Evolutionary conservation across 2,888 invertebrate genomes (phyloP), one percentile per base, ranked within the genome.

Genomic region (Brachylomia viminalis): DNA sequence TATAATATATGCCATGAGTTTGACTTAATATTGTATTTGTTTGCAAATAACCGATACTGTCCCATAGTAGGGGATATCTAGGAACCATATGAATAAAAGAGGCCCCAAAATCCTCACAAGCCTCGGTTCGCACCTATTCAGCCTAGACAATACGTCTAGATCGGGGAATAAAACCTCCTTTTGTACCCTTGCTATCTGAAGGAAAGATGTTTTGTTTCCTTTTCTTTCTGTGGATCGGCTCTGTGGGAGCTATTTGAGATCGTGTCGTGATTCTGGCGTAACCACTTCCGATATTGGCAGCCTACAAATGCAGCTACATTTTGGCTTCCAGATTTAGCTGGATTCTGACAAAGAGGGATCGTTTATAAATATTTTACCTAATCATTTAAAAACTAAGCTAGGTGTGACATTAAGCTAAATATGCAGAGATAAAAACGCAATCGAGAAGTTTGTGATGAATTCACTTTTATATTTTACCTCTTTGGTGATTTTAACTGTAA

Each of bases 81-180:
- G 80, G 85, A 88, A 54, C 59, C 67, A 74, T 83, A 90, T 91
- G 84, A 91, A 91, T 90, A 91, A 91, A 89, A 83, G 76, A 88
- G 75, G 27, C 69, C 27, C 83, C 42, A 82, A 90, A 91, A 88
- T 85, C 91, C 85, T 79, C 72, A 82, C 52, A 79, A 84, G 79
- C 82, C 78, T 58, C 81, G 72, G 74, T 78, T 85, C 86, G 80
- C 86, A 82, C 87, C 83, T 84, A 82, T 82, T 82, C 87, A 80
- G 71, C 65, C 77, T 82, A 82, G 86, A 87, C 86, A 87, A 87
- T 87, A 89, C 85, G 86, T 90, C 87, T 85, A 84, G 84, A 84
- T 87, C 82, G 79, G 42, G 79, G 76, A 79, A 84, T 86, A 87
- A 84, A 84, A 82, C 79, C 61, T 69, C 45, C 59, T 75, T 84